Evolutionary conservation across 1,140 invertebrate genomes (phyloP).

Genomic region (Subanguina moxae): DNA sequence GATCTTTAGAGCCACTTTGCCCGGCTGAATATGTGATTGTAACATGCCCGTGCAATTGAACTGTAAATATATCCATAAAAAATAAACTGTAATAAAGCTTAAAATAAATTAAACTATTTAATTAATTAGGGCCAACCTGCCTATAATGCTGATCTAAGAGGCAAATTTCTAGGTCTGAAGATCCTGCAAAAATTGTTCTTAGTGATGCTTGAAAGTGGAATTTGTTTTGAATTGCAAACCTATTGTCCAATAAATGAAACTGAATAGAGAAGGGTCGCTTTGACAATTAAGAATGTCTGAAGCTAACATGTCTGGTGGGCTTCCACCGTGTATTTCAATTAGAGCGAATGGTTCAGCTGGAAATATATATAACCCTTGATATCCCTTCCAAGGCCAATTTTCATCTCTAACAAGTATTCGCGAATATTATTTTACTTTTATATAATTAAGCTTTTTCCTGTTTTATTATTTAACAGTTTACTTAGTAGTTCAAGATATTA

Average conservation of each 20-base stretch:
- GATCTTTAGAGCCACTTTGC: slow-evolving; percentile 57
- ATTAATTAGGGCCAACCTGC: too few relatives aligned
- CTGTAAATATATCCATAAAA: too few relatives aligned
- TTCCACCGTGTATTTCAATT: slow-evolving; percentile 49
- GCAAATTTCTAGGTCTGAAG: slow-evolving; percentile 54
- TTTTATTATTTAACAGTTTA: too few relatives aligned
- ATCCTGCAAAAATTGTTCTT: too few relatives aligned
- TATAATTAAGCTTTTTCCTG: too few relatives aligned
- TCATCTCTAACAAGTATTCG: too few relatives aligned
- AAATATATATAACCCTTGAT: slow-evolving; percentile 9
- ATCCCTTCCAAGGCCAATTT: background rate
- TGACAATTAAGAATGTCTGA: slow-evolving; percentile 53
- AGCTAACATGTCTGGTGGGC: slow-evolving; percentile 41
- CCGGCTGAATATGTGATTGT: slow-evolving; percentile 52
- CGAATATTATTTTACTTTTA: too few relatives aligned
- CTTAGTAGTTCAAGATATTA: too few relatives aligned
- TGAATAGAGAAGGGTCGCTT: slow-evolving; percentile 40
- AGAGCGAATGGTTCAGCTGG: slow-evolving; percentile 54
- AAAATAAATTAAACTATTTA: too few relatives aligned
- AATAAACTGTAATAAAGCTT: too few relatives aligned
- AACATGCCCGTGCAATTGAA: slow-evolving; percentile 57
- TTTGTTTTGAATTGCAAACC: slow-evolving; percentile 17
- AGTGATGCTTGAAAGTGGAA: slow-evolving; percentile 9
- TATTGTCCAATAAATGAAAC: slow-evolving; percentile 56
- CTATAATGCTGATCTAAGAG: slow-evolving; percentile 46